phyloP scores from a whole-genome alignment of 2,797 vertebrate species.

The Delichon dasypus region DNA sequence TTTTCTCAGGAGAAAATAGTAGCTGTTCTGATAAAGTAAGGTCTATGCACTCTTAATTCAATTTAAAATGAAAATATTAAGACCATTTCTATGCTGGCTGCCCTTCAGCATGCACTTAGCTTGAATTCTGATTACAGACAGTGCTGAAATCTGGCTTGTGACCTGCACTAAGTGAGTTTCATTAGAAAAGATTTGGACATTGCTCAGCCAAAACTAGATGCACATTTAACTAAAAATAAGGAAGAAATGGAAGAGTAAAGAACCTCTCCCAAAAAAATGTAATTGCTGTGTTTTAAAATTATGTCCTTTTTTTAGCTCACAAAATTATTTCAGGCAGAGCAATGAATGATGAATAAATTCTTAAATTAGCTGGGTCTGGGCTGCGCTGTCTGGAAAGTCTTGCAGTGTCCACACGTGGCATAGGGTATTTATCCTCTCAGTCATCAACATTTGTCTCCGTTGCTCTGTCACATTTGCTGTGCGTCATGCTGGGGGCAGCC shows the following conservation, averaged over 20 bases:
- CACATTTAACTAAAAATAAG: not conserved
- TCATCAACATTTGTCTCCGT: not conserved
- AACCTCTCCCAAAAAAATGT: not conserved
- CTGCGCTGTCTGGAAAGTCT: not conserved
- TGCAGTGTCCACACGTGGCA: not conserved
- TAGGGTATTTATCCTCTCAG: not conserved
- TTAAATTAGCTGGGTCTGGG: not conserved
- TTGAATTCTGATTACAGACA: conserved; percentile 15
- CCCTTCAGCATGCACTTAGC: not conserved
- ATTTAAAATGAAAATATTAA: conserved; percentile 21
- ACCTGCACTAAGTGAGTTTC: not conserved
- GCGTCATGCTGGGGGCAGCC: not conserved
- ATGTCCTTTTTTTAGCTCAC: not conserved
- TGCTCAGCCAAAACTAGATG: not conserved
- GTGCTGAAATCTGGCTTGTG: not conserved
- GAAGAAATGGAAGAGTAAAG: not conserved
- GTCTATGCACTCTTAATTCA: not conserved
- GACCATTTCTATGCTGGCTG: not conserved
- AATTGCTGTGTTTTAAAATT: not conserved
- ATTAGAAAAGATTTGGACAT: not conserved
- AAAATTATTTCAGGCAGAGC: not conserved
- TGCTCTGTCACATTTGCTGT: not conserved
- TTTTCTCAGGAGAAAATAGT: conserved; percentile 30
- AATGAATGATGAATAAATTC: not conserved
- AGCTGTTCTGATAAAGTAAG: not conserved